Evolutionary conservation across 2,113 vertebrate species (phyloP).

Genomic region (Pteronura brasiliensis): DNA sequence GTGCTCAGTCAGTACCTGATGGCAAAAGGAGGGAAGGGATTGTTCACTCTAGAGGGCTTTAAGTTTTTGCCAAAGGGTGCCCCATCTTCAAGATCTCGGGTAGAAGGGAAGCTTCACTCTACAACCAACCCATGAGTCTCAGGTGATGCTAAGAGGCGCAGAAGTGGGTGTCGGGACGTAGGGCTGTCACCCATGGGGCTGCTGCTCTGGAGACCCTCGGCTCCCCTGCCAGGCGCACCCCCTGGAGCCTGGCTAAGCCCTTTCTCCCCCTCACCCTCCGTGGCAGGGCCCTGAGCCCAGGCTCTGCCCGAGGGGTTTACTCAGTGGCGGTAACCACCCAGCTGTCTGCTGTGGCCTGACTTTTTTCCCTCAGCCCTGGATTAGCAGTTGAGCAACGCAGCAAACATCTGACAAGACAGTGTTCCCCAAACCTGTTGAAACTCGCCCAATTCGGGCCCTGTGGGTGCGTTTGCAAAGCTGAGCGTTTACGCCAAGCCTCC

Average conservation of each 20-base stretch:
- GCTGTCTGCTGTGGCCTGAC: conserved; percentile 62
- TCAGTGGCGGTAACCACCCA: conserved; percentile 57
- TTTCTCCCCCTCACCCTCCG: neutral
- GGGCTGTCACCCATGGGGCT: neutral
- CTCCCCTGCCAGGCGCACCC: neutral
- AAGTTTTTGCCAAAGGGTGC: neutral
- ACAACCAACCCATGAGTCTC: neutral
- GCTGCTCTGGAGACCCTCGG: neutral
- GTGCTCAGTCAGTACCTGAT: neutral
- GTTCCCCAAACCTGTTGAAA: conserved; percentile 81
- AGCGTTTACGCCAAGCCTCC: conserved; percentile 44
- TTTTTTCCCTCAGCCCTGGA: conserved; percentile 81
- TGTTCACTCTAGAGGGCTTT: neutral
- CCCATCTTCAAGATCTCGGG: neutral
- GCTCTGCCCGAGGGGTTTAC: conserved; percentile 47
- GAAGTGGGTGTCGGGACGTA: neutral
- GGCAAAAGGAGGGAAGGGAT: neutral
- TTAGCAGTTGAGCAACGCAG: conserved; percentile 82
- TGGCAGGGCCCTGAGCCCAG: neutral
- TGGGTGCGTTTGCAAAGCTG: conserved; percentile 49
- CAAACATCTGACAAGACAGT: conserved; percentile 74
- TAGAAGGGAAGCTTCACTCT: neutral
- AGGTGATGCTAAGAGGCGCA: neutral
- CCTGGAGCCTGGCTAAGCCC: neutral
- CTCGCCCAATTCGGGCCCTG: conserved; percentile 72